Evolutionary conservation across 2,113 vertebrate species (phyloP), one percentile per base, ranked within the genome.

Genomic region (Brachionichthys hirsutus): DNA sequence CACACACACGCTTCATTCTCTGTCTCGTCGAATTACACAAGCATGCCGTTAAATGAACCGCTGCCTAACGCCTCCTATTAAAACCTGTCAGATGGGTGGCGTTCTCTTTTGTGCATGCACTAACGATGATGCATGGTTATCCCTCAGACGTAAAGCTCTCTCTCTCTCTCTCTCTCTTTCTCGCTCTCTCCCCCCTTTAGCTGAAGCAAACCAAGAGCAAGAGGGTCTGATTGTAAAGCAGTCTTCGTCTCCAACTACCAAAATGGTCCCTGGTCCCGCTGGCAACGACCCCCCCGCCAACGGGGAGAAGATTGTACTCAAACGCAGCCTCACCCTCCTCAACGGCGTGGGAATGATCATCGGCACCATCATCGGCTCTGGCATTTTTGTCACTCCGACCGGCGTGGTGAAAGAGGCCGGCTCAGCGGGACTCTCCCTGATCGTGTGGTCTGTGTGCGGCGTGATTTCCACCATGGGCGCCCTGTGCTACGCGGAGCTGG

Each of bases 291-390:
- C 53, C 0, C 47, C 80, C 0, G 36, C 18, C 35, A 86, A 86
- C 40, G 62, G 43, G 41, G 75, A 77, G 30, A 91, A 88, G 66
- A 80, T 91, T 0, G 76, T 66, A 57, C 88, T 91, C 9, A 90
- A 90, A 53, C 83, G 89, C 57, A 90, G 86, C 82, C 91, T 91
- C 82, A 91, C 90, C 14, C 85, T 91, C 48, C 82, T 91, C 77
- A 91, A 91, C 1, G 90, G 89, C 0, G 84, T 91, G 35, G 88
- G 85, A 9, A 90, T 91, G 87, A 91, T 91, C 67, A 90, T 91
- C 2, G 90, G 90, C 64, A 91, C 88, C 73, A 90, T 91, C 80
- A 91, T 91, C 10, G 90, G 90, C 66, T 91, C 90, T 0, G 90
- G 90, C 24, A 91, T 91, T 48, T 91, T 91, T 11, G 82, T 91